phyloP scores from a whole-genome alignment of 2,797 vertebrate species.

The Coracias cyanogaster region DNA sequence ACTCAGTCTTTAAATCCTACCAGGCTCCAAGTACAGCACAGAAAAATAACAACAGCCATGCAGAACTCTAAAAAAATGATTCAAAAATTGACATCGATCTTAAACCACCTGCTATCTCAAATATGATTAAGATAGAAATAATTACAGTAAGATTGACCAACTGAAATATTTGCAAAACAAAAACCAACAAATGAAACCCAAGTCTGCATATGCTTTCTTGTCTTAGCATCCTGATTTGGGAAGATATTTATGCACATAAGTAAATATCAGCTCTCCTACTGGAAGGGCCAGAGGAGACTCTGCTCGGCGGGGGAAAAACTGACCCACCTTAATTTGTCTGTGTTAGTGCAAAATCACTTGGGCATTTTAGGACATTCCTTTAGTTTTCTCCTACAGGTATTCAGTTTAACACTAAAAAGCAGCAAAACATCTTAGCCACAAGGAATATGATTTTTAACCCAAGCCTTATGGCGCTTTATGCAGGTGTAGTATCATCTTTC shows the following conservation, averaged over 20 bases:
- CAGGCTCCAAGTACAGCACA: not conserved
- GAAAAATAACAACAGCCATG: not conserved
- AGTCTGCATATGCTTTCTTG: not conserved
- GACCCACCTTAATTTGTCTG: not conserved
- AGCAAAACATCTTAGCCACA: not conserved
- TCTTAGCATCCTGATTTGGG: not conserved
- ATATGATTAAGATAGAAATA: not conserved
- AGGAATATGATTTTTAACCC: not conserved
- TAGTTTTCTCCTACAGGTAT: not conserved
- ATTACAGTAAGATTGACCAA: not conserved
- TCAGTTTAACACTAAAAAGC: not conserved
- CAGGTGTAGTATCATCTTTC: not conserved
- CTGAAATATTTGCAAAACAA: conserved; percentile 33
- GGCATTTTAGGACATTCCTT: rapidly evolving
- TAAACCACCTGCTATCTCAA: not conserved
- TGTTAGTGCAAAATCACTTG: not conserved
- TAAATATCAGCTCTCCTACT: not conserved
- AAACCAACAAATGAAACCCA: not conserved
- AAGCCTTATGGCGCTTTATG: not conserved
- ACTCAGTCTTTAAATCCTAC: conserved; percentile 26
- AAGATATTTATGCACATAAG: conserved; percentile 14
- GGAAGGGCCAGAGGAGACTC: not conserved
- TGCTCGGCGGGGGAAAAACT: not conserved
- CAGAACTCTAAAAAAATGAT: not conserved
- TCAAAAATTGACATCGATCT: not conserved